Evolutionary conservation across 2,113 vertebrate genomes (phyloP).

Genomic region (Gavia stellata): DNA sequence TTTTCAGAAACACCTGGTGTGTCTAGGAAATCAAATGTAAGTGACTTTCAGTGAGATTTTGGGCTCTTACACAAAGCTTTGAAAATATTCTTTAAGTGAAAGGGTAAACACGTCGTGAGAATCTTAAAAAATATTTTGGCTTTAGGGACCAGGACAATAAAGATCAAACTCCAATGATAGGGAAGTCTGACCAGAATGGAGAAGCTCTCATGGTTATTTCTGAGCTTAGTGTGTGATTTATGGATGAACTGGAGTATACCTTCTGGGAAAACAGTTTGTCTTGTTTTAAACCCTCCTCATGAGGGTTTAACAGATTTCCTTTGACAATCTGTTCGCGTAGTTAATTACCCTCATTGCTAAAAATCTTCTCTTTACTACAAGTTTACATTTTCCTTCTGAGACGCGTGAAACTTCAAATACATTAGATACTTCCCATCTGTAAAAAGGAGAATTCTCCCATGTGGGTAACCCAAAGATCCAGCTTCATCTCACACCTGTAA

Average conservation of each 20-base stretch:
- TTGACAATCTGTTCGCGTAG: background rate
- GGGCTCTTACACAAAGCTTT: background rate
- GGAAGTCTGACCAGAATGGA: background rate
- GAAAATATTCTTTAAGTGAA: background rate
- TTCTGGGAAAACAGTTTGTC: slow-evolving; percentile 3
- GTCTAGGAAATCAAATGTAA: background rate
- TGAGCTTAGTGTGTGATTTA: background rate
- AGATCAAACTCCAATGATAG: background rate
- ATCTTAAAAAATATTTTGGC: background rate
- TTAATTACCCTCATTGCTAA: background rate
- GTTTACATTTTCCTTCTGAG: background rate
- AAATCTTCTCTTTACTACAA: slow-evolving; percentile 14
- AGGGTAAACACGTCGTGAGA: background rate
- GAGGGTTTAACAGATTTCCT: background rate
- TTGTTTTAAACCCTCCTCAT: background rate
- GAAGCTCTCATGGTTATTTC: background rate
- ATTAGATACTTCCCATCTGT: background rate
- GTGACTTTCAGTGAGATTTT: background rate
- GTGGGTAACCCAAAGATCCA: background rate
- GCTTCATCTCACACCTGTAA: background rate
- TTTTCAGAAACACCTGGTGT: background rate
- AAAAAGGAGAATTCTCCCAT: background rate
- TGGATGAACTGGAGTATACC: background rate
- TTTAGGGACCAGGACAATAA: background rate
- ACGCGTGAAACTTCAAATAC: background rate